Evolutionary conservation across 2,113 vertebrate species (phyloP), one percentile per base, ranked within the genome.

Genomic region (Thymallus thymallus): DNA sequence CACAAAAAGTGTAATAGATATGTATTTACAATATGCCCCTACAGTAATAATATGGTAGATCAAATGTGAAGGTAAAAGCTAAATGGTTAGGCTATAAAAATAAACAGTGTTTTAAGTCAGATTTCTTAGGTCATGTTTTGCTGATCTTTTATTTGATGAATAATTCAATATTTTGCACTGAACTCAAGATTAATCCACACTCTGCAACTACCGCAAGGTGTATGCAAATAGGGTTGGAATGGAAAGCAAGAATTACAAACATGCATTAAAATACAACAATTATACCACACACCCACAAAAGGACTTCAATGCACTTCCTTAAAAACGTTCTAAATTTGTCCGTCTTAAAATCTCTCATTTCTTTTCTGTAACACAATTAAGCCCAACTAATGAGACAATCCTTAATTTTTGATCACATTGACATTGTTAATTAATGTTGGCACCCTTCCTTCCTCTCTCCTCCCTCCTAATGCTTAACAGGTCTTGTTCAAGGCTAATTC

Each of bases 121-220:
- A 51, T 14, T 41, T 41, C 9, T 9, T 35, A 35, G 35, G 35
- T 35, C 32, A 35, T 35, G 32, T 35, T 35, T n/a, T 58, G 55
- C 18, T 22, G 56, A 20, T 22, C 18, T 60, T 16, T 60, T 16
- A 60, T n/a, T 23, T 60, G 10, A 60, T 60, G 56, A 60, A 3
- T 60, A 60, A 60, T 60, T 60, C 7, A 60, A 60, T 60, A 60
- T 60, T 60, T 60, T 60, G n/a, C 35, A 22, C n/a, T 23, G 56
- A 60, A 10, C n/a, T 22, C n/a, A 60, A 20, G 1, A 1, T 20
- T 55, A 4, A 55, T 55, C 20, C 3, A 14, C 51, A 55, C 18
- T 55, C 18, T 55, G 51, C 51, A 55, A 20, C 35, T 10, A 41
- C 18, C 18, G 9, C 20, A 55, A 14, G 35, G 35, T 41, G 35